Evolutionary conservation across 2,113 vertebrate species (phyloP).

Genomic region (Opisthocomus hoazin): DNA sequence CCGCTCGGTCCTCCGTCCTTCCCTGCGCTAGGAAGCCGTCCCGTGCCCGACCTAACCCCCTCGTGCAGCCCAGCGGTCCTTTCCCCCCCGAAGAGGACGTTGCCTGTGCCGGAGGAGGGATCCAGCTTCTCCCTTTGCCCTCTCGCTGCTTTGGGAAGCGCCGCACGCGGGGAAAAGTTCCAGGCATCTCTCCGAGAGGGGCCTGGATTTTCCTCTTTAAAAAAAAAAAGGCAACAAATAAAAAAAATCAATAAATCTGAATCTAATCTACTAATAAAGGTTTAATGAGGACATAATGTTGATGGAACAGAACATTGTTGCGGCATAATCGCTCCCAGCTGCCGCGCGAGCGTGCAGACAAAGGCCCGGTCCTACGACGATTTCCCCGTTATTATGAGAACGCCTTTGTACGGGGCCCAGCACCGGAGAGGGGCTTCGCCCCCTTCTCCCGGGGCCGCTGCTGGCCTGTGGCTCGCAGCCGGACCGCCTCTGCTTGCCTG

Average conservation of each 20-base stretch:
- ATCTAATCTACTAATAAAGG: slow-evolving; percentile 83
- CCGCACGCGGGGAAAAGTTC: neutral
- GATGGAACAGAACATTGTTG: slow-evolving; percentile 70
- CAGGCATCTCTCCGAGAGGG: neutral
- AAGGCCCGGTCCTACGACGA: slow-evolving; percentile 8
- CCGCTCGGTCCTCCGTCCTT: neutral
- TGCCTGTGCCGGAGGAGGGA: neutral
- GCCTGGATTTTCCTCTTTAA: slow-evolving; percentile 48
- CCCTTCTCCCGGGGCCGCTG: accelerated
- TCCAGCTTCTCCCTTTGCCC: neutral
- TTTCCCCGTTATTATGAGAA: neutral
- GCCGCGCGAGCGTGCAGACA: slow-evolving; percentile 29
- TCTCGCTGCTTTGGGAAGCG: neutral
- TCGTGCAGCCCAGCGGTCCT: neutral
- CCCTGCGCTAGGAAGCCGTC: neutral
- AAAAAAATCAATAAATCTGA: slow-evolving; percentile 75
- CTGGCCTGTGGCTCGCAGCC: neutral
- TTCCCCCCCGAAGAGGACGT: neutral
- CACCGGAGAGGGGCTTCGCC: neutral
- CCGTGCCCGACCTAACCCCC: neutral
- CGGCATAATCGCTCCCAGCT: slow-evolving; percentile 66
- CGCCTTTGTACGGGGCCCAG: neutral
- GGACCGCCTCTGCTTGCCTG: neutral
- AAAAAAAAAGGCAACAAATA: neutral
- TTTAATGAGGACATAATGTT: slow-evolving; percentile 79